Evolutionary conservation across 2,113 vertebrate genomes (phyloP).

Genomic region (Megaleporinus macrocephalus): DNA sequence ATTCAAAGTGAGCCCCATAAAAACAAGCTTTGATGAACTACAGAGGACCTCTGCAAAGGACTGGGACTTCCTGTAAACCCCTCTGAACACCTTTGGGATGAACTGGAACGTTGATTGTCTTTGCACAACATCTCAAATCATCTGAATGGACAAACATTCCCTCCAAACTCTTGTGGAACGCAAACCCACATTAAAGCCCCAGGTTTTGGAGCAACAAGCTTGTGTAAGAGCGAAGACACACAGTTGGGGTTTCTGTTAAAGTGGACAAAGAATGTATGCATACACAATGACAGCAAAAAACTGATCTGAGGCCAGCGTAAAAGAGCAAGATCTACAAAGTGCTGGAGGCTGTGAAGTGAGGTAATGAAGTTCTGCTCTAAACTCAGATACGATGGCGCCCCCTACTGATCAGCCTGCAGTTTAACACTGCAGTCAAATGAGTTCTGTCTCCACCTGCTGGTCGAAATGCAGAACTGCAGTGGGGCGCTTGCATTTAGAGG

Average conservation of each 20-base stretch:
- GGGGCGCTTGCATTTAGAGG: too few species aligned
- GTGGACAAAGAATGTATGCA: not conserved
- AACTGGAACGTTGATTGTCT: too few species aligned
- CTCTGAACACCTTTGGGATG: too few species aligned
- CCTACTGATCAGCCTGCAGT: conserved; percentile 27
- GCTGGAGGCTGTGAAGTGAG: conserved; percentile 9
- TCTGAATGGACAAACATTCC: not conserved
- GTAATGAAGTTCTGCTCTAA: conserved; percentile 16
- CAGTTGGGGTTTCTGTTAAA: not conserved
- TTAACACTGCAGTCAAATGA: not conserved
- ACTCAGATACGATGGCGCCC: conserved; percentile 13
- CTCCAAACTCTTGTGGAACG: not conserved
- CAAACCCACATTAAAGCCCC: too few species aligned
- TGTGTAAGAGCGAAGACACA: not conserved
- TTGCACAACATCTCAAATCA: not conserved
- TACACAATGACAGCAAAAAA: not conserved
- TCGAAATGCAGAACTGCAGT: not conserved
- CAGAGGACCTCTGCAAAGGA: too few species aligned
- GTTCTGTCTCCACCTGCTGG: conserved; percentile 9
- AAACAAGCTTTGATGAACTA: too few species aligned
- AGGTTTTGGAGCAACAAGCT: too few species aligned
- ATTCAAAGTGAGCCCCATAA: too few species aligned
- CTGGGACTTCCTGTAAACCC: too few species aligned
- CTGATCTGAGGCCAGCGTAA: not conserved
- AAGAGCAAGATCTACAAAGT: not conserved